These are phyloP conservation scores for Puntigrus tetrazona DNA, from an alignment of 2,113 vertebrate species.

Conservation along the genomic window DNA sequence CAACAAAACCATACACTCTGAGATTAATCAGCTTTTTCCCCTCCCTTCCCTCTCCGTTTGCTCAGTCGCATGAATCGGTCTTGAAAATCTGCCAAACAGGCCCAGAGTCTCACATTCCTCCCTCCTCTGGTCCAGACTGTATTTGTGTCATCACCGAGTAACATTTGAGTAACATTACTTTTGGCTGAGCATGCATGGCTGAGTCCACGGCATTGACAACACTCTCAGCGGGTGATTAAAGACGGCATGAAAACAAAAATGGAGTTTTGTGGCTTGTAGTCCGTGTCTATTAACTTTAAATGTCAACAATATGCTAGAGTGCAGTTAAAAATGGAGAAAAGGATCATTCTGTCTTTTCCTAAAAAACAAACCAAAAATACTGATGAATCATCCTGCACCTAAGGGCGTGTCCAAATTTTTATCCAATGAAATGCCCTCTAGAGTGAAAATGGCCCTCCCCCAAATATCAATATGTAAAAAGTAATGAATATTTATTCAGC, in stretches of 20 bases:
- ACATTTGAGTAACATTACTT: conserved; percentile 9
- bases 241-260: background rate
- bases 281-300: background rate
- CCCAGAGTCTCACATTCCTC: conserved; percentile 5
- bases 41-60: background rate
- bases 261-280: background rate
- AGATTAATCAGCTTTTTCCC: background rate
- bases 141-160: conserved; percentile 16
- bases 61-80: background rate
- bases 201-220: conserved; percentile 2
- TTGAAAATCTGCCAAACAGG: conserved; percentile 32
- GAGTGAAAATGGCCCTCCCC: background rate
- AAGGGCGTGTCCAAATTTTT: background rate
- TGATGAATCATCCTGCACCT: background rate
- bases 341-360: background rate
- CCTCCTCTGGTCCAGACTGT: conserved; percentile 6
- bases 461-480: background rate
- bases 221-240: background rate
- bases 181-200: conserved; percentile 20
- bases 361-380: background rate
- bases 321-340: background rate
- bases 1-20: background rate
- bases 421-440: background rate
- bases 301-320: background rate
- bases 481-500: background rate